Percentiles rank a stretch among this genome's conserved stretches.
Evolutionary conservation across 2,888 invertebrate genomes (phyloP).

Genomic region (Ornithoptera priamus): DNA sequence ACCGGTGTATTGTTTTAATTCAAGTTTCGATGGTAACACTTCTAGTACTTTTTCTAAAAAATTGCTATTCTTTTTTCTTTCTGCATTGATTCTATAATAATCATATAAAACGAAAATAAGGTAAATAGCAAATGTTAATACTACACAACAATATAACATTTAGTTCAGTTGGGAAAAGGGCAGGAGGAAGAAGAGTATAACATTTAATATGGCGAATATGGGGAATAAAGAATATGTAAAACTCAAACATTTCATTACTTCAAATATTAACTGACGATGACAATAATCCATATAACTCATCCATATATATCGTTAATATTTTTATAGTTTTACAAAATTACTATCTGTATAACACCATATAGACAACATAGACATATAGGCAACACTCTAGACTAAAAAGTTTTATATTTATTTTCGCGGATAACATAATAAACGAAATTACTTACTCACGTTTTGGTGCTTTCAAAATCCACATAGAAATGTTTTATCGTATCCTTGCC

Average conservation of each 20-base stretch:
- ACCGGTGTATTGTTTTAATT: constrained; percentile 65
- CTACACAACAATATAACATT: not conserved
- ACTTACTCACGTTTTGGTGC: constrained; percentile 71
- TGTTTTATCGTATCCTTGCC: constrained; percentile 41
- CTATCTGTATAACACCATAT: too few relatives aligned
- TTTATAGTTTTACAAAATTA: too few relatives aligned
- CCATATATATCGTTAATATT: too few relatives aligned
- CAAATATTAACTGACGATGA: too few relatives aligned
- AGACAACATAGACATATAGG: too few relatives aligned
- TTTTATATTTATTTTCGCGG: not conserved
- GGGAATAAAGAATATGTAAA: too few relatives aligned
- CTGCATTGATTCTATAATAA: constrained; percentile 8
- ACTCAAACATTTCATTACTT: too few relatives aligned
- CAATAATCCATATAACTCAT: too few relatives aligned
- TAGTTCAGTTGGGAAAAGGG: too few relatives aligned
- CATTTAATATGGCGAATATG: too few relatives aligned
- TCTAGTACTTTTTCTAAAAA: constrained; percentile 8
- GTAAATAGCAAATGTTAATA: not conserved
- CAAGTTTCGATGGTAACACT: constrained; percentile 64
- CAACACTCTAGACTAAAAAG: not conserved
- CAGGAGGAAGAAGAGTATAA: too few relatives aligned
- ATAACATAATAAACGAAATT: constrained; percentile 36
- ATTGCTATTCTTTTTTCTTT: not conserved
- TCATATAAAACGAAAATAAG: not conserved
- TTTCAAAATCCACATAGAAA: constrained; percentile 47